Evolutionary conservation across 2,888 invertebrate species (phyloP), one percentile per base, ranked within the genome.

Genomic region (Brachyopa scutellaris): DNA sequence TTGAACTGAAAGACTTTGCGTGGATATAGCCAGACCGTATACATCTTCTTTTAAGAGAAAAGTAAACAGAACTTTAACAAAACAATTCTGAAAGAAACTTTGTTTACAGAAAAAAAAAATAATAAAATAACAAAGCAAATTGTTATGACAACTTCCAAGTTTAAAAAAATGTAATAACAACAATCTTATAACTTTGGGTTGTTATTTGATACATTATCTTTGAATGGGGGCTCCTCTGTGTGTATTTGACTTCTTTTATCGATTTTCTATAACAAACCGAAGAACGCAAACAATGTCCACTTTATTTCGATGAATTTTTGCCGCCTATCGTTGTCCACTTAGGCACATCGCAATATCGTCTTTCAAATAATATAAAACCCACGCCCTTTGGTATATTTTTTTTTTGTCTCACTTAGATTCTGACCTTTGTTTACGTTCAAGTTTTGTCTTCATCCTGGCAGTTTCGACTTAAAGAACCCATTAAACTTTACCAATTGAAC

Each of bases 401-500:
- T 36, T 13, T 21, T 23, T 45, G 3, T 0, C 45, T 4, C 19
- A 11, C 33, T 62, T 33, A 21, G 33, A 36, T 57, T 21, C 9
- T 29, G 40, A 66, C 19, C 38, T n/a, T 53, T 21, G 31, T 40
- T 31, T 51, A 2, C 29, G 26, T 47, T 51, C 17, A 64, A 36
- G 23, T n/a, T 42, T 31, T 8, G 64, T 42, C 19, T 40, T n/a
- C 19, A 31, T 38, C 17, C 4, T 11, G 15, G n/a, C n/a, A n/a
- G n/a, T n/a, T n/a, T n/a, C 33, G 29, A 49, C 31, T 51, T 17
- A 11, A 33, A 51, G 45, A n/a, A n/a, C n/a, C 23, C 36, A 57
- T 73, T 38, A 64, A 73, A 66, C 66, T 66, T 73, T 57, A 49
- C 64, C 47, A 66, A 38, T 49, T 45, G 69, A 76, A 67, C 51